These are phyloP conservation scores for Fissipunctia ypsillon DNA, from an alignment of 2,888 invertebrate genomes.

Conservation along the genomic window DNA sequence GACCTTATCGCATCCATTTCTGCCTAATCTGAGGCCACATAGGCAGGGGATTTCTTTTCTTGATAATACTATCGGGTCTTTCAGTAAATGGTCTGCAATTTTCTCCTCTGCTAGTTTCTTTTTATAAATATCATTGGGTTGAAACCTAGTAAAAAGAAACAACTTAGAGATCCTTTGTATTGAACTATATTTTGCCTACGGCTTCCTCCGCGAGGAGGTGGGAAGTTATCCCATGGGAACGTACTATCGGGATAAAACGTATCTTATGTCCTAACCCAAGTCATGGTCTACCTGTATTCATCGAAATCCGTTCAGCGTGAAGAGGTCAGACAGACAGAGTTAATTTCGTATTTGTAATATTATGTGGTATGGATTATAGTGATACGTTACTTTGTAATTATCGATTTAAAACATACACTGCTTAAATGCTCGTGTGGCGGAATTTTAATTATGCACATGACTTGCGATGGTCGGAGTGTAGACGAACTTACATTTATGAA, in stretches of 20 bases:
- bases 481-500: neutral
- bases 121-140: slow-evolving; percentile 1
- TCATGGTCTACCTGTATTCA: no score
- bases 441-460: neutral
- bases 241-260: no score
- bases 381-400: neutral
- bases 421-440: neutral
- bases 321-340: no score
- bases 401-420: neutral
- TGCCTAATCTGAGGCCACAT: slow-evolving; percentile 7
- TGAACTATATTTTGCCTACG: no score
- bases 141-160: neutral
- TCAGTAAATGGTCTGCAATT: slow-evolving; percentile 33
- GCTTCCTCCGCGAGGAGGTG: no score
- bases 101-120: slow-evolving; percentile 14
- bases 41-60: slow-evolving; percentile 23
- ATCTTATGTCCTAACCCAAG: no score
- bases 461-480: neutral
- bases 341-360: no score
- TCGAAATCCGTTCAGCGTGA: no score
- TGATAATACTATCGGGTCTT: slow-evolving; percentile 39
- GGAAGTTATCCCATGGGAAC: no score
- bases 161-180: neutral
- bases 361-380: no score
- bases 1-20: slow-evolving; percentile 37